Percentiles rank a stretch among this genome's conserved stretches.
Evolutionary conservation across 1,140 invertebrate species (phyloP).

Genomic region (Drosophila repletoides): DNA sequence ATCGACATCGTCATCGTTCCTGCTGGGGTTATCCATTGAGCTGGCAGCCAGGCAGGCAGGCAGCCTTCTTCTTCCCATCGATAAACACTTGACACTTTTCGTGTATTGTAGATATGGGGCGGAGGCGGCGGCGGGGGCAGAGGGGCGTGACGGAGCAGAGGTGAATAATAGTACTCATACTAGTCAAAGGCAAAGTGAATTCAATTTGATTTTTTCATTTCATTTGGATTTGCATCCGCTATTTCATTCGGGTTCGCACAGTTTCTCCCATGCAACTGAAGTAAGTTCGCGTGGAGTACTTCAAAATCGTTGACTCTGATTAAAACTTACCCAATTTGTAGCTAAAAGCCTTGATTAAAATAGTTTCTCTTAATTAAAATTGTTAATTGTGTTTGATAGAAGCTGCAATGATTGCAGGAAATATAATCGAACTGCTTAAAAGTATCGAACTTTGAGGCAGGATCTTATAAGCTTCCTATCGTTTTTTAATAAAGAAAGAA

Average conservation of each 20-base stretch:
- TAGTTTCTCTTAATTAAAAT: no score
- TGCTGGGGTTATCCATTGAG: slow-evolving; percentile 9
- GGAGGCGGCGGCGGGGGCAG: slow-evolving; percentile 16
- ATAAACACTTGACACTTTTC: slow-evolving; percentile 68
- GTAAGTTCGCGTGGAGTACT: no score
- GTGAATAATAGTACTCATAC: slow-evolving; percentile 6
- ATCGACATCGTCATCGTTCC: slow-evolving; percentile 1
- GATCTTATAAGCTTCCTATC: no score
- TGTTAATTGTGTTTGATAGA: no score
- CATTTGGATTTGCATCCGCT: slow-evolving; percentile 44
- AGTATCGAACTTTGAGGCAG: no score
- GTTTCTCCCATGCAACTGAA: slow-evolving; percentile 38
- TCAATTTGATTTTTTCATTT: slow-evolving; percentile 72
- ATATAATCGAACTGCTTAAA: no score
- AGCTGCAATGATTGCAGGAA: no score
- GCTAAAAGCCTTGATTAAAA: no score
- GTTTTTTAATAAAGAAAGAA: no score
- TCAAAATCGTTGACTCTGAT: no score
- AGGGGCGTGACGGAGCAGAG: neutral
- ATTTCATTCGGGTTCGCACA: slow-evolving; percentile 38
- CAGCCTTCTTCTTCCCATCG: slow-evolving; percentile 13
- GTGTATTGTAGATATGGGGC: slow-evolving; percentile 32
- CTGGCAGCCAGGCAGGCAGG: no score
- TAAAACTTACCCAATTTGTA: no score
- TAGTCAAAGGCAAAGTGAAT: slow-evolving; percentile 65